phyloP scores from a whole-genome alignment of 1,140 invertebrate species.

The Cotesia vestalis region DNA sequence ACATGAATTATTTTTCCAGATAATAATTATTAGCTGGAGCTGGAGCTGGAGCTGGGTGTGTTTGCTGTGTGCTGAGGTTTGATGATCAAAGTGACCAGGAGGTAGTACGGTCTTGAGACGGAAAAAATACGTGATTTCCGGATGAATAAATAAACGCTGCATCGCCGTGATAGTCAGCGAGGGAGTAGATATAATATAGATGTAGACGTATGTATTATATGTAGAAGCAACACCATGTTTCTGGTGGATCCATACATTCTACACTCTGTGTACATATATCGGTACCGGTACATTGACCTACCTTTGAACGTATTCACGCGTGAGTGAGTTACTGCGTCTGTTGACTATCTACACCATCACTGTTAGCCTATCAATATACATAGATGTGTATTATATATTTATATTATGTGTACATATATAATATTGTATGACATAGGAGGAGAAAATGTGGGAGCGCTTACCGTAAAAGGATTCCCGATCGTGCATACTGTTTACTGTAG shows the following conservation, averaged over 20 bases:
- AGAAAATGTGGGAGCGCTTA: background rate
- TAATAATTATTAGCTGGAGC: background rate
- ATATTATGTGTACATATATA: too few relatives aligned
- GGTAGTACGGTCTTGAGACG: background rate
- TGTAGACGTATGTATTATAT: background rate
- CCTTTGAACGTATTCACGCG: slow-evolving; percentile 33
- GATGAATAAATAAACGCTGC: slow-evolving; percentile 30
- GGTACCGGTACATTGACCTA: slow-evolving; percentile 32
- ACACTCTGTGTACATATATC: background rate
- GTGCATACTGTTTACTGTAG: slow-evolving; percentile 10
- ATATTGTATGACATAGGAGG: background rate
- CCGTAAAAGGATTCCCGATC: slow-evolving; percentile 29
- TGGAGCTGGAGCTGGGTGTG: background rate
- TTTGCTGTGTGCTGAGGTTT: background rate
- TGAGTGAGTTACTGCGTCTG: slow-evolving; percentile 17
- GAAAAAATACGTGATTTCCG: slow-evolving; percentile 27
- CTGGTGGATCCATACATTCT: background rate
- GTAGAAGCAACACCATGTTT: background rate
- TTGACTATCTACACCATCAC: too few relatives aligned
- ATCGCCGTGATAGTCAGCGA: background rate
- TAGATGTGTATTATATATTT: too few relatives aligned
- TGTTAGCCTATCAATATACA: too few relatives aligned
- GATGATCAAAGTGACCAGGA: slow-evolving; percentile 26
- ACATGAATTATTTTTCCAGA: too few relatives aligned
- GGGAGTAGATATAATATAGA: slow-evolving; percentile 16